A percentile compares a stretch with the other conserved stretches of the same genome.
phyloP scores from a whole-genome alignment of 2,888 invertebrate genomes.

The Dynastes grantii region DNA sequence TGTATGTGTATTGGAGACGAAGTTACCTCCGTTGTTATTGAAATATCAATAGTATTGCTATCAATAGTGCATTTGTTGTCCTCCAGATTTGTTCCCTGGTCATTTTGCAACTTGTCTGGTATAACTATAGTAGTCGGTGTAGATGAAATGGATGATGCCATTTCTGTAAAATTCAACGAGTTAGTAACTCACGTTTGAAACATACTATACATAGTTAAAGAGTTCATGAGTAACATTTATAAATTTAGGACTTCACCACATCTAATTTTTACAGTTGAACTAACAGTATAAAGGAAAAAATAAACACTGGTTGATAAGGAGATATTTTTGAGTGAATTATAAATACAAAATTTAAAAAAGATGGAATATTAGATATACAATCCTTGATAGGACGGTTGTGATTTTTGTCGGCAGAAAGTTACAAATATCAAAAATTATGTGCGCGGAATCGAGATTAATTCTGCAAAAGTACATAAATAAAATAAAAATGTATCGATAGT shows the following conservation, averaged over 20 bases:
- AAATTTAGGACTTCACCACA: constrained; percentile 28
- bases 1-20: constrained; percentile 45
- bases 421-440: constrained; percentile 49
- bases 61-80: constrained; percentile 40
- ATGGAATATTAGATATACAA: constrained; percentile 52
- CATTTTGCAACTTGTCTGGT: constrained; percentile 45
- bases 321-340: not conserved
- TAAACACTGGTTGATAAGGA: constrained; percentile 2
- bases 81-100: constrained; percentile 48
- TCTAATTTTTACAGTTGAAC: constrained; percentile 9
- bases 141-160: constrained; percentile 60
- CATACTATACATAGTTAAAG: constrained; percentile 54
- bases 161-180: constrained; percentile 61
- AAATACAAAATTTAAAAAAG: constrained; percentile 49
- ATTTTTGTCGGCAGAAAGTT: constrained; percentile 55
- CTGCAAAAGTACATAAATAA: constrained; percentile 53
- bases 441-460: constrained; percentile 15
- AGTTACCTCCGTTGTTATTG: constrained; percentile 50
- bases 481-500: constrained; percentile 57
- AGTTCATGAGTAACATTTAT: constrained; percentile 45
- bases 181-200: constrained; percentile 56
- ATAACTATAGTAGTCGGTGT: constrained; percentile 43
- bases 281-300: constrained; percentile 36
- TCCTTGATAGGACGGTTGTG: constrained; percentile 58
- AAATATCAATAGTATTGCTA: constrained; percentile 51